Base-by-base conservation (phyloP, 92 coral and sea anemone species). In the Meandrina meandrites region DNA sequence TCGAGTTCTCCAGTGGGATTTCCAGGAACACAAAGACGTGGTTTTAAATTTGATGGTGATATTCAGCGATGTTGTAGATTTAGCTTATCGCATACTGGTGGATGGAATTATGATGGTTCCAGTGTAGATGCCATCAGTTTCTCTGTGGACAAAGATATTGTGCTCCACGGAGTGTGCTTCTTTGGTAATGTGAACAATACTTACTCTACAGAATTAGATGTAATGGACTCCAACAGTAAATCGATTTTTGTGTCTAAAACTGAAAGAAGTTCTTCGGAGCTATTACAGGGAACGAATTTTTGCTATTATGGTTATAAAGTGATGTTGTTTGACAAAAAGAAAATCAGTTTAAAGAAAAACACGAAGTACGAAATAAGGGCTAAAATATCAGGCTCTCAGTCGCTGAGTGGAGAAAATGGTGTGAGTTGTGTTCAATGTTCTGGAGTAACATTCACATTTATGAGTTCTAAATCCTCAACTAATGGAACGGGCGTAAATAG, bases 101-200 rank as follows among this genome's bases (percentile, higher is more conserved):
- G 27, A 12, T 75, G 79, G 79, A 4, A 36, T 18, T 37, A 47
- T 47, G 28, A 18, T 27, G 53, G 30, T 3, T n/a, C n/a, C n/a
- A 8, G 4, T 5, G 17, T n/a, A 64, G 71, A 64, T 64, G 27
- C 31, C 13, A 21, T 64, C 30, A 64, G 22, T 36, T 31, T 73
- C 27, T 34, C 78, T 73, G 78, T 73, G 50, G 48, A 73, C 50
- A 73, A 32, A 24, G 50, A 40, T 32, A 36, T 73, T 34, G 5
- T 36, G 78, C 28, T 73, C 11, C 78, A 73, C 50, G 78, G 45
- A 36, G 21, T 73, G 21, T 19, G 78, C 78, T 73, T 73, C 47
- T 73, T 73, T 40, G 78, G 78, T 31, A 32, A 40, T 17, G 47
- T 34, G 21, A 40, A 40, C 34, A 34, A 73, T 0, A 7, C 27